Evolutionary conservation across 2,797 vertebrate genomes (phyloP).

Genomic region (Bovichtus variegatus): DNA sequence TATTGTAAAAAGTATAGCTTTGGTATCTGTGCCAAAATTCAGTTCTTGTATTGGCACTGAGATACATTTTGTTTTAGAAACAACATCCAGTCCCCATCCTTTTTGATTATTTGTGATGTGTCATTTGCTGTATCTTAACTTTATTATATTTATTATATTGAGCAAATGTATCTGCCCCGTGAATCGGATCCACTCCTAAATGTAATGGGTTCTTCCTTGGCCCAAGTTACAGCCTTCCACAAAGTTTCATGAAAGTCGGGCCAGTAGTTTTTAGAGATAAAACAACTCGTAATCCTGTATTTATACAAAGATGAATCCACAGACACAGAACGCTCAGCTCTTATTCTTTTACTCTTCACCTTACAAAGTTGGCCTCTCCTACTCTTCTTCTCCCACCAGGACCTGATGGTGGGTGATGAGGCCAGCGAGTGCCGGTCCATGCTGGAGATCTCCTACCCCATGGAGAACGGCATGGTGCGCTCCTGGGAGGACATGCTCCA

Average conservation of each 20-base stretch:
- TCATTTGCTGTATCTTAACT: too few species aligned
- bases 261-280: too few species aligned
- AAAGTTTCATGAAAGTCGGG: too few species aligned
- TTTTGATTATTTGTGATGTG: too few species aligned
- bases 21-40: not conserved
- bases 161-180: too few species aligned
- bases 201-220: too few species aligned
- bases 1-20: not conserved
- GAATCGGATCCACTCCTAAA: too few species aligned
- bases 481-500: slow-evolving; percentile 89
- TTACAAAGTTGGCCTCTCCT: too few species aligned
- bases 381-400: slow-evolving; percentile 68
- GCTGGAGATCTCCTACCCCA: slow-evolving; percentile 89
- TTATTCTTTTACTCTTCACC: too few species aligned
- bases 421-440: slow-evolving; percentile 88
- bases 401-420: slow-evolving; percentile 89
- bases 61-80: not conserved
- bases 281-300: not conserved
- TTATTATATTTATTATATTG: too few species aligned
- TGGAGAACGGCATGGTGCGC: slow-evolving; percentile 90
- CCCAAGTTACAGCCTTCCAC: too few species aligned
- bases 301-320: not conserved
- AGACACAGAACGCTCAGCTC: not conserved
- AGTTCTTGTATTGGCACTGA: not conserved
- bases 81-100: too few species aligned